Evolutionary conservation across 2,888 invertebrate genomes (phyloP).

Genomic region (Ophioninae sp.): DNA sequence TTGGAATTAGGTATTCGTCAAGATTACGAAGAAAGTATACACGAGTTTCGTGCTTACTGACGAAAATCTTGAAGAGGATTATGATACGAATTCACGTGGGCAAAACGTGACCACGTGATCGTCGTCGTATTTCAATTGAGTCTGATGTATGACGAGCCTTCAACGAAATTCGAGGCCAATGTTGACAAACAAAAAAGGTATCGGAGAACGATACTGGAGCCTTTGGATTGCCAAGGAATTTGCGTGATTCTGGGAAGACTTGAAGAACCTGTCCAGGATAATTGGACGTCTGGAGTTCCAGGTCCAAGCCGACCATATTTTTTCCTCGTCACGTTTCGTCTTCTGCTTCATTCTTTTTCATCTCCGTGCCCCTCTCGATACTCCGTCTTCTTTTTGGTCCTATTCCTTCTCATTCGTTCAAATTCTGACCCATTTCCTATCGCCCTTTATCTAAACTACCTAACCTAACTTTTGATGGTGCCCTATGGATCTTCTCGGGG

Average conservation of each 20-base stretch:
- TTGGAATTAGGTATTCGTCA: not conserved
- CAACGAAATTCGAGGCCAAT: slow-evolving; percentile 11
- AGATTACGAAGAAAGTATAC: slow-evolving; percentile 8
- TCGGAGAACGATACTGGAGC: slow-evolving; percentile 1
- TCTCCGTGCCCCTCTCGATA: not conserved
- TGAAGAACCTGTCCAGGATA: slow-evolving; percentile 44
- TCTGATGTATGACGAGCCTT: not conserved
- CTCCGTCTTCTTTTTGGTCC: not conserved
- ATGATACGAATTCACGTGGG: slow-evolving; percentile 13
- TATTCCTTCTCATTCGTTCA: not conserved
- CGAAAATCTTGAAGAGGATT: not conserved
- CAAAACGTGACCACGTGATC: slow-evolving; percentile 18
- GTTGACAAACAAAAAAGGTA: not conserved
- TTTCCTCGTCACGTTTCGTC: not conserved
- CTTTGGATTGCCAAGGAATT: slow-evolving; percentile 3
- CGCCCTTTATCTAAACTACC: not conserved
- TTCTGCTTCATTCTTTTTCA: slow-evolving; percentile 1
- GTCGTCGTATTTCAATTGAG: not conserved
- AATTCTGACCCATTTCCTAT: not conserved
- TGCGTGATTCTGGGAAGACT: slow-evolving; percentile 32
- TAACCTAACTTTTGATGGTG: no score
- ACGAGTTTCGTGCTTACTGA: not conserved
- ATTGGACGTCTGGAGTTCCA: slow-evolving; percentile 38
- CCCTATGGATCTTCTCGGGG: no score
- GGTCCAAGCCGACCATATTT: slow-evolving; percentile 3